Evolutionary conservation across 2,797 vertebrate species (phyloP), one percentile per base, ranked within the genome.

Genomic region (Prionace glauca): DNA sequence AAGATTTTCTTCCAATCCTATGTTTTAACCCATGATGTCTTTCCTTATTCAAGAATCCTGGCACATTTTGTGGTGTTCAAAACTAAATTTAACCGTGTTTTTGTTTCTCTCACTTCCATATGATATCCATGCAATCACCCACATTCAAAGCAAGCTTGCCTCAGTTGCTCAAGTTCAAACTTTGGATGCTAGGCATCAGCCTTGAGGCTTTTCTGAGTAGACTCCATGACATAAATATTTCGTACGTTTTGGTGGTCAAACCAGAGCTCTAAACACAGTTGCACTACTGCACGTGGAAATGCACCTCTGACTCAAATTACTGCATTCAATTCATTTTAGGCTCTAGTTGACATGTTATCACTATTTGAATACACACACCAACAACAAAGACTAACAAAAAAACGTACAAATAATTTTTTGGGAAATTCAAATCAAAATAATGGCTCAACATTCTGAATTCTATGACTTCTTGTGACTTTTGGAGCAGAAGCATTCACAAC

Each of bases 301-400:
- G 20, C n/a, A 60, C 86, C 69, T 69, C 45, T 71, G 67, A 62
- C 62, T 7, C 62, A 62, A 5, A 62, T 10, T 9, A 62, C 12
- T 60, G 50, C 10, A 95, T 79, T 84, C 56, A 14, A 26, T 77
- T 32, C 45, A 95, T 65, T 65, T 84, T 95, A n/a, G 14, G 14
- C 24, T 11, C 41, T 1, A 26, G 24, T 45, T 87, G 41, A 56
- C 45, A 56, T 87, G n/a, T 95, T 62, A 84, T 72, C 67, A 88
- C 95, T 72, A 65, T 86, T 26, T 16, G 65, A 67, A 2, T 29
- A 45, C 69, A 50, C 50, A 71, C 81, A 84, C 65, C 36, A 67
- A 56, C 36, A 32, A 62, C 62, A 62, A 62, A 62, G 45, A 95
- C 32, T 29, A 95, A 67, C 26, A 95, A 95, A 56, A 95, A 94